Evolutionary conservation across 2,797 vertebrate genomes (phyloP).

Genomic region (Protosalanx chinensis): DNA sequence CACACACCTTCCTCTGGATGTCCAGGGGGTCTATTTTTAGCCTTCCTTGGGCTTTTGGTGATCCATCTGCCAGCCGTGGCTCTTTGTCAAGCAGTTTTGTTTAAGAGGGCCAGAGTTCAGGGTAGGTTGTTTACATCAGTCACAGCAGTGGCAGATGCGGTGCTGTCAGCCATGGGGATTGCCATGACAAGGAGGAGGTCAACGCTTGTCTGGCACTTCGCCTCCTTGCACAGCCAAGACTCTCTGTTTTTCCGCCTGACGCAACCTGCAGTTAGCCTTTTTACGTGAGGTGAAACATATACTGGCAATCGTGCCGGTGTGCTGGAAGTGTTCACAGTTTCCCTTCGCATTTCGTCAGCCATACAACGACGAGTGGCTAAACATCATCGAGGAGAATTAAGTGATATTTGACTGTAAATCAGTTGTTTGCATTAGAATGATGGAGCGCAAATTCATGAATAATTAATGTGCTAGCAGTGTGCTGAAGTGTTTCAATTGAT

Average conservation of each 20-base stretch:
- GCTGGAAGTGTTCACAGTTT: neutral
- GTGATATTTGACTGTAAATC: too few relatives aligned
- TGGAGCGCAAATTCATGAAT: too few relatives aligned
- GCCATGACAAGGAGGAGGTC: conserved; percentile 8
- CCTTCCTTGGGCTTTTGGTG: neutral
- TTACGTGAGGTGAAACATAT: neutral
- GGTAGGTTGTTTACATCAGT: conserved; percentile 18
- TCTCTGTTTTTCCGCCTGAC: neutral
- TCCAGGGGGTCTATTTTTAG: conserved; percentile 29
- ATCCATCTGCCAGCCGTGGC: conserved; percentile 26
- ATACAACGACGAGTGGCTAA: too few relatives aligned
- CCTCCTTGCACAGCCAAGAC: neutral
- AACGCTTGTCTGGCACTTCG: neutral
- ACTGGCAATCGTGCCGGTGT: neutral
- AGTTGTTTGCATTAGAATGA: too few relatives aligned
- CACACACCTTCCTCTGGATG: conserved; percentile 11
- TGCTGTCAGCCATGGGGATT: conserved; percentile 8
- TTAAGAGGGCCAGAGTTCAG: conserved; percentile 27
- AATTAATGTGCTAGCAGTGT: too few relatives aligned
- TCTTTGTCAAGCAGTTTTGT: conserved; percentile 31
- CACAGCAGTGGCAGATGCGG: conserved; percentile 29
- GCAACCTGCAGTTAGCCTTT: neutral
- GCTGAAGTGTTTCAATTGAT: too few relatives aligned
- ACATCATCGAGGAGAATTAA: too few relatives aligned
- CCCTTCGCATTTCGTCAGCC: too few relatives aligned